Conservation (phyloP, 64 coral and sea anemone genomes). For the Trachythela sp. region DNA sequence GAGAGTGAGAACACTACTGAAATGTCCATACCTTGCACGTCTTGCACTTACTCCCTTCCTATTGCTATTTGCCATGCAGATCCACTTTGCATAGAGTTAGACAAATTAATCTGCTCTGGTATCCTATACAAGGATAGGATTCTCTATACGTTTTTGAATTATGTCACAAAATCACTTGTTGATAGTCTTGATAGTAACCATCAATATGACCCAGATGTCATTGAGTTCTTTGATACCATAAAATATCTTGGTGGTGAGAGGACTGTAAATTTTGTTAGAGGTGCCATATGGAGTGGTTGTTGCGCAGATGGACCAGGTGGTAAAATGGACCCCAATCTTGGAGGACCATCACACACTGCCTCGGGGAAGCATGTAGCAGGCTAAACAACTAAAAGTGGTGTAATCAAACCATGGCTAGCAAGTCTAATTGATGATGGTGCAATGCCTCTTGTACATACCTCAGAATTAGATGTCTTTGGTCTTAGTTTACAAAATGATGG, state of each 20-base stretch:
- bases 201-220: constrained; percentile 47
- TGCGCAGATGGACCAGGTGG: constrained; percentile 23
- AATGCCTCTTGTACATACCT: constrained; percentile 34
- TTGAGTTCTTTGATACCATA: constrained; percentile 59
- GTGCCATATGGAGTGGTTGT: constrained; percentile 41
- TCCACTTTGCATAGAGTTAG: constrained; percentile 49
- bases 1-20: too few relatives aligned
- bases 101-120: constrained; percentile 38
- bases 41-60: constrained; percentile 24
- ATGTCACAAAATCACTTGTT: constrained; percentile 25
- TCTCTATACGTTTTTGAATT: constrained; percentile 50
- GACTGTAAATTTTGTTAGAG: constrained; percentile 54
- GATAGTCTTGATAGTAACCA: constrained; percentile 26
- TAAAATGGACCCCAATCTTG: constrained; percentile 43
- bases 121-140: constrained; percentile 34
- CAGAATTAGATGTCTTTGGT: constrained; percentile 36
- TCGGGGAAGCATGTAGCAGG: constrained; percentile 39
- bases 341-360: constrained; percentile 44
- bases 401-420: constrained; percentile 43
- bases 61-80: constrained; percentile 45
- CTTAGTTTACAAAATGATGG: constrained; percentile 49
- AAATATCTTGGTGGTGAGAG: constrained; percentile 54
- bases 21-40: too few relatives aligned
- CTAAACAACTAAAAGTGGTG: constrained; percentile 55
- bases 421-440: constrained; percentile 39